Base-by-base conservation (phyloP, 2,113 vertebrate genomes). In the Rhea americana region DNA sequence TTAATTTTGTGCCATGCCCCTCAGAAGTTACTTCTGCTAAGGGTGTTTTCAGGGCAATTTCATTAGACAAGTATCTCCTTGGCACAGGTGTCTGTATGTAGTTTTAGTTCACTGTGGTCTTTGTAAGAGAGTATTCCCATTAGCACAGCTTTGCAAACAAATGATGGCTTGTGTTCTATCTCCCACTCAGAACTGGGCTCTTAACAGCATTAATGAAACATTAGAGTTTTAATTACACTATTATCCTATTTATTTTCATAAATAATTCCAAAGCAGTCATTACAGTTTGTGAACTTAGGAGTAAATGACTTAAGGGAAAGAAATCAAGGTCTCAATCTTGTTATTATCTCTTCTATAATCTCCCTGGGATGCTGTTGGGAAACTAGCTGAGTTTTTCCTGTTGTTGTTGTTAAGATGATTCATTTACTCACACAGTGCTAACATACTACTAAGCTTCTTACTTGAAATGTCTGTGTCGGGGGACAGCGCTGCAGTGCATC, bases 201-300 rank as follows among this genome's bases (percentile, higher is more conserved):
- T 72, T 72, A 93, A 75, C 71, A 67, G 71, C 93, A 93, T 97
- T 96, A 96, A 96, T 95, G 96, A 95, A 97, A 93, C 96, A 95
- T 95, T 93, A 88, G 66, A 80, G 84, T 94, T 96, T 97, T 97
- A 97, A 97, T 96, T 96, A 95, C 76, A 90, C 84, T 90, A 93
- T 97, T 97, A 97, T 96, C 91, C 88, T 96, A 93, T 97, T 97
- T 97, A 96, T 97, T 97, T 97, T 93, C 94, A 95, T 97, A 95
- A 97, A 97, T 96, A 97, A 97, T 96, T 97, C 95, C 96, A 93
- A 90, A 94, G 95, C 92, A 96, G 86, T 96, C 96, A 86, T 96
- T 97, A 95, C 92, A 96, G 94, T 96, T 95, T 93, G 93, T 59
- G 93, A 95, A 95, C 73, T 95, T 95, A 43, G 90, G 78, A 93